Evolutionary conservation across 92 coral and sea anemone species (phyloP).

Genomic region (Porites evermanni): DNA sequence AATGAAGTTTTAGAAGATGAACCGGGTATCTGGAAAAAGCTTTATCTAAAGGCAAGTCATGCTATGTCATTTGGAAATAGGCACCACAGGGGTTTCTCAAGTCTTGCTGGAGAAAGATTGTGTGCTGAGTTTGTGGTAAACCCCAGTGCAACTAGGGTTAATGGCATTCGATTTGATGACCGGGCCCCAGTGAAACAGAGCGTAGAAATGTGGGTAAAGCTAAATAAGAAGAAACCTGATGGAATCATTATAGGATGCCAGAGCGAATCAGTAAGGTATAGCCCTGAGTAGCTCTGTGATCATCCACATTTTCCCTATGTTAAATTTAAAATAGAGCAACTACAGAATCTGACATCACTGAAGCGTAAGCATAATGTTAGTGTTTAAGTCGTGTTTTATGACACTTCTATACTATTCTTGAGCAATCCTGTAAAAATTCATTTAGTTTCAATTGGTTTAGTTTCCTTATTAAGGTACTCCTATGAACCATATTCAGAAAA

Average conservation of each 20-base stretch:
- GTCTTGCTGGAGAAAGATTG: slow-evolving; percentile 69
- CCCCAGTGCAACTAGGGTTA: slow-evolving; percentile 29
- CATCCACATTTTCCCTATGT: background rate
- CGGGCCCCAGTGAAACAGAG: slow-evolving; percentile 71
- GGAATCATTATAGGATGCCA: slow-evolving; percentile 90
- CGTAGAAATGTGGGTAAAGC: slow-evolving; percentile 80
- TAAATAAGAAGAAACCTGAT: slow-evolving; percentile 72
- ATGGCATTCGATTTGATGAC: slow-evolving; percentile 76
- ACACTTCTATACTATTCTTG: too few species aligned
- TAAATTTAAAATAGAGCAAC: too few species aligned
- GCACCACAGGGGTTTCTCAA: slow-evolving; percentile 3
- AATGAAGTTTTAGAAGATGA: slow-evolving; percentile 23
- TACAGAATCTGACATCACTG: too few species aligned
- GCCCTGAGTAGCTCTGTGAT: background rate
- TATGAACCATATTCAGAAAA: too few species aligned
- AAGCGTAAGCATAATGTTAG: too few species aligned
- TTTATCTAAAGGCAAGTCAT: slow-evolving; percentile 82
- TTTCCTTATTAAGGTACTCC: too few species aligned
- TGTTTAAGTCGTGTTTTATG: too few species aligned
- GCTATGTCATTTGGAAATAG: slow-evolving; percentile 76
- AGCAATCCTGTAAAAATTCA: too few species aligned
- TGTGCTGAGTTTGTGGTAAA: slow-evolving; percentile 83
- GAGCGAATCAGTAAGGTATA: slow-evolving; percentile 87
- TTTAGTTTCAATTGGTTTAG: too few species aligned
- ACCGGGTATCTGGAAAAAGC: slow-evolving; percentile 75